A percentile compares a stretch with the other conserved stretches of the same genome.
Evolutionary conservation across 2,888 invertebrate species (phyloP).

Genomic region (Tridacna crocea): DNA sequence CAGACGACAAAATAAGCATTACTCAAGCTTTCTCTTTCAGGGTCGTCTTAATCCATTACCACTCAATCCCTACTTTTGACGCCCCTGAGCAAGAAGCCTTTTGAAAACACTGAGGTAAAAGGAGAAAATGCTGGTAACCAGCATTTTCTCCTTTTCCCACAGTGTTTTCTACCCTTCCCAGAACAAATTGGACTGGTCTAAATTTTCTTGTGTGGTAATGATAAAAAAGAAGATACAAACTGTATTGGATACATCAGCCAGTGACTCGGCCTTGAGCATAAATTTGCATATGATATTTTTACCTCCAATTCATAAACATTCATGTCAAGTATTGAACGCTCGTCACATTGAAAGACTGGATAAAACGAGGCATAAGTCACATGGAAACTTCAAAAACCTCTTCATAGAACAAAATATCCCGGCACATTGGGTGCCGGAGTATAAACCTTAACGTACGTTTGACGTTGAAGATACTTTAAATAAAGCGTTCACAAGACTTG

Average conservation of each 20-base stretch:
- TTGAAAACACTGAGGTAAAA: too few species aligned
- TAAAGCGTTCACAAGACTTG: constrained; percentile 22
- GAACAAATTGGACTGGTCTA: too few species aligned
- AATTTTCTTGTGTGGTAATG: neutral
- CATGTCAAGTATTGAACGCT: constrained; percentile 31
- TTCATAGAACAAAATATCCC: constrained; percentile 11
- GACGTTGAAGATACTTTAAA: constrained; percentile 24
- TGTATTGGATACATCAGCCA: too few species aligned
- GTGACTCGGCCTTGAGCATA: neutral
- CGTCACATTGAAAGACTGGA: constrained; percentile 25
- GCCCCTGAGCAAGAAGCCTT: too few species aligned
- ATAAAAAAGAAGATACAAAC: neutral
- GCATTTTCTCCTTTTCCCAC: too few species aligned
- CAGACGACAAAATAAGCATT: too few species aligned
- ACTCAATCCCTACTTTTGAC: too few species aligned
- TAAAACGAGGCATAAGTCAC: constrained; percentile 55
- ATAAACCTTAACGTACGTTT: constrained; percentile 24
- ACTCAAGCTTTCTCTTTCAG: too few species aligned
- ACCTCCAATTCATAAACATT: constrained; percentile 21
- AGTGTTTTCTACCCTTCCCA: too few species aligned
- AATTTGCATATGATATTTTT: constrained; percentile 21
- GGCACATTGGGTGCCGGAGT: constrained; percentile 16
- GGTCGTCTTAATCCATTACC: too few species aligned
- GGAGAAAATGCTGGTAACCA: too few species aligned
- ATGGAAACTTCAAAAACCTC: constrained; percentile 46